A percentile compares a stretch with the other conserved stretches of the same genome.
phyloP scores from a whole-genome alignment of 2,888 invertebrate genomes.

The Blastobasis adustella region DNA sequence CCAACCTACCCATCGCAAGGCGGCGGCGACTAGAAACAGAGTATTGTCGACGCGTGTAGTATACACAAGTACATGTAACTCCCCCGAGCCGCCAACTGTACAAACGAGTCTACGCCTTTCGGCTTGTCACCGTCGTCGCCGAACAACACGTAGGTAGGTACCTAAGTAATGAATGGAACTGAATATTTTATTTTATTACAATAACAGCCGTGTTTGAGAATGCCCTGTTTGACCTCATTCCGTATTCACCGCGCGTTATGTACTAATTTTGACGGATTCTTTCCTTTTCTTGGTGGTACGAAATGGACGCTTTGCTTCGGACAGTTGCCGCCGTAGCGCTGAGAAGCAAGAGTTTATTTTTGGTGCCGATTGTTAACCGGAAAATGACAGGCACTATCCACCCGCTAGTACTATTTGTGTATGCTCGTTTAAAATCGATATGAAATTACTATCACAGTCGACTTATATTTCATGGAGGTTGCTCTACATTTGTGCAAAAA shows the following conservation, averaged over 20 bases:
- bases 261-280: conserved; percentile 70
- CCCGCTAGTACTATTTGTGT: too few species aligned
- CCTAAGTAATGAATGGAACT: conserved; percentile 60
- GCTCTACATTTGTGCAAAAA: too few species aligned
- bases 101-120: conserved; percentile 63
- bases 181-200: conserved; percentile 74
- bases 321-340: conserved; percentile 35
- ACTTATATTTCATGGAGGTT: too few species aligned
- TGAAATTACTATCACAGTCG: too few species aligned
- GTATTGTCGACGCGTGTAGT: conserved; percentile 31
- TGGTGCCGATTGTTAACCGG: conserved; percentile 5
- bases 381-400: too few species aligned
- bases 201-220: conserved; percentile 63
- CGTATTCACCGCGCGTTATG: conserved; percentile 66
- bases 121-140: conserved; percentile 46
- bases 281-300: conserved; percentile 51
- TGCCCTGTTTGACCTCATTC: conserved; percentile 71
- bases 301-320: conserved; percentile 53
- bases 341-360: conserved; percentile 27
- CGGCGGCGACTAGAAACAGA: conserved; percentile 29
- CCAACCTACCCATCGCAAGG: neutral
- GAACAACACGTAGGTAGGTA: conserved; percentile 40
- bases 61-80: conserved; percentile 12
- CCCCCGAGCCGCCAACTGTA: conserved; percentile 53
- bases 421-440: too few species aligned